Evolutionary conservation across 2,113 vertebrate genomes (phyloP).

Genomic region (Peromyscus leucopus): DNA sequence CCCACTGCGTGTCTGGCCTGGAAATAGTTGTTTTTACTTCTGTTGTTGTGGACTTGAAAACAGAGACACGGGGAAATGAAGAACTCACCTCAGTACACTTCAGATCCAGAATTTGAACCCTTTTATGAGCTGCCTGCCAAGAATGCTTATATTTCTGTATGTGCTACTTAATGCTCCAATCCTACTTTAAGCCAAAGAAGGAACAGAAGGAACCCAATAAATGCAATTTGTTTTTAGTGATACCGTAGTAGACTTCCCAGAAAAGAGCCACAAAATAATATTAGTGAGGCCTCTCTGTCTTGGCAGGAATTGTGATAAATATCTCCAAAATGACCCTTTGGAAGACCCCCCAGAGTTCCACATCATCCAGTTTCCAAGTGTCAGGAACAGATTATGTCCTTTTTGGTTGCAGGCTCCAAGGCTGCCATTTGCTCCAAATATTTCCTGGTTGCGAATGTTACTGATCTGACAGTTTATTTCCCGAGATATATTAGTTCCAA

Average conservation of each 20-base stretch:
- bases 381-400: not conserved
- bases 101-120: conserved; percentile 16
- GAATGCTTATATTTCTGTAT: conserved; percentile 24
- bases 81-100: not conserved
- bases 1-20: not conserved
- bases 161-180: not conserved
- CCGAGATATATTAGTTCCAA: conserved; percentile 60
- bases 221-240: conserved; percentile 15
- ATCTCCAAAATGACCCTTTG: not conserved
- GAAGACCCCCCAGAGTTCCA: not conserved
- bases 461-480: conserved; percentile 53
- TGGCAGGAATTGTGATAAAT: not conserved
- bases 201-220: conserved; percentile 34
- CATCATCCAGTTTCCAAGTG: not conserved
- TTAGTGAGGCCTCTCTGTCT: conserved; percentile 14
- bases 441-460: conserved; percentile 49
- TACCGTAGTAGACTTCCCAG: not conserved
- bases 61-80: not conserved
- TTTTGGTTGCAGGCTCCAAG: not conserved
- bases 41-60: not conserved
- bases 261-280: not conserved
- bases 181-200: not conserved
- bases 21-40: not conserved
- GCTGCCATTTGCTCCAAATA: not conserved
- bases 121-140: not conserved